Evolutionary conservation across 2,888 invertebrate species (phyloP).

Genomic region (Mystacides longicornis): DNA sequence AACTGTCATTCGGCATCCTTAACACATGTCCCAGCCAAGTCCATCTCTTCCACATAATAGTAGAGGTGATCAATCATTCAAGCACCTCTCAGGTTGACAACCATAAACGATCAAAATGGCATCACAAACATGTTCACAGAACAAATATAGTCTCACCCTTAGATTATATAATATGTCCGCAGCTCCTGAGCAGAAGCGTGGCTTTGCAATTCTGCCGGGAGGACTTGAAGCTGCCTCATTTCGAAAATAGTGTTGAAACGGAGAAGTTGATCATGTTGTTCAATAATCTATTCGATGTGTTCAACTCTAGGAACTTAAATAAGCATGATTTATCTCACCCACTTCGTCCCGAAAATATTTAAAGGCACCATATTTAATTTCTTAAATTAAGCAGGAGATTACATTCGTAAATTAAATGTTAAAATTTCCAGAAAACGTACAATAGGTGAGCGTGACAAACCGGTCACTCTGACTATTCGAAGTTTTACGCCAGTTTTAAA

Average conservation of each 20-base stretch:
- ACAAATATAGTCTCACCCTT: no score
- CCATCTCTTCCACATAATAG: no score
- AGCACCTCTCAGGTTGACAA: no score
- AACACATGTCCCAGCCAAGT: no score
- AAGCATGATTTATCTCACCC: neutral
- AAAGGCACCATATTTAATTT: neutral
- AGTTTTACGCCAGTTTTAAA: slow-evolving; percentile 4
- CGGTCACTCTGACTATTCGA: neutral
- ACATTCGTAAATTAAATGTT: neutral
- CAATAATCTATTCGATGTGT: neutral
- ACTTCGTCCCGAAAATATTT: neutral
- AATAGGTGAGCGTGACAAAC: neutral
- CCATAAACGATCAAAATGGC: no score
- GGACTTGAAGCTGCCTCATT: neutral
- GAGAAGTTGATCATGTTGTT: slow-evolving; percentile 1
- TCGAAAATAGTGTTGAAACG: neutral
- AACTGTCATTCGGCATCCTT: no score
- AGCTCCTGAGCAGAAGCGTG: slow-evolving; percentile 3
- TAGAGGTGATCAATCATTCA: no score
- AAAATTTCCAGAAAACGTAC: slow-evolving; percentile 1
- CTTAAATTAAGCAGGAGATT: slow-evolving; percentile 1
- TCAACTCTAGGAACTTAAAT: slow-evolving; percentile 1
- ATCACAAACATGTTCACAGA: no score
- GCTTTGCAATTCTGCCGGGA: slow-evolving; percentile 3
- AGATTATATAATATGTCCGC: no score